A percentile compares a stretch with the other conserved stretches of the same genome.
Conservation (phyloP, 2,888 invertebrate species). For the Laspeyria flexula region DNA sequence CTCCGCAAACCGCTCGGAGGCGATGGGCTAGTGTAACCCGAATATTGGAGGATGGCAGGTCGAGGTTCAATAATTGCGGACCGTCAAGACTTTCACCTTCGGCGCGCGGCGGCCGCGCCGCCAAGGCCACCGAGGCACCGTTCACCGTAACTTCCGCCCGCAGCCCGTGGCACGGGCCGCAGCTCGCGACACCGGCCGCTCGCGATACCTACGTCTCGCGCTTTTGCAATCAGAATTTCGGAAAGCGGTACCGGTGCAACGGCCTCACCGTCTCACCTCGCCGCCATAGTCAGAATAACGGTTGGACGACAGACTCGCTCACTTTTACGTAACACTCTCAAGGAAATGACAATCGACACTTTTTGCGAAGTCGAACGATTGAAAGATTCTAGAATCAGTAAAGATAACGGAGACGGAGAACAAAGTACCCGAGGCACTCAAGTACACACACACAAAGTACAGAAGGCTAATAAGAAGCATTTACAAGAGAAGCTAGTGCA, state of each 20-base stretch:
- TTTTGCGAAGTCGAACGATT: constrained; percentile 48
- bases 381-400: constrained; percentile 38
- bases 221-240: constrained; percentile 74
- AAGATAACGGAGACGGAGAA: constrained; percentile 40
- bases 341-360: constrained; percentile 51
- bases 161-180: constrained; percentile 53
- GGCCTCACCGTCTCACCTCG: constrained; percentile 55
- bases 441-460: constrained; percentile 1
- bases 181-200: constrained; percentile 45
- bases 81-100: constrained; percentile 84
- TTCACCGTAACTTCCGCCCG: constrained; percentile 75
- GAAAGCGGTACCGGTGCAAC: constrained; percentile 65
- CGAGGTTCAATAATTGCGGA: constrained; percentile 81
- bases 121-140: constrained; percentile 78
- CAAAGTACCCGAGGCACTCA: constrained; percentile 23
- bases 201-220: constrained; percentile 50
- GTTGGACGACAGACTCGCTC: constrained; percentile 49
- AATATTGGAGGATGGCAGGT: constrained; percentile 75
- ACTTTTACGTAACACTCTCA: constrained; percentile 58
- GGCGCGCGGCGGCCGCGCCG: constrained; percentile 72
- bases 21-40: constrained; percentile 57
- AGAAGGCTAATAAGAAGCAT: constrained; percentile 12
- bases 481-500: constrained; percentile 11
- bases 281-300: constrained; percentile 54
- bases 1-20: constrained; percentile 40